Percentiles rank a stretch among this genome's conserved stretches.
phyloP scores from a whole-genome alignment of 1,140 invertebrate genomes.

The Diploscapter pachys region DNA sequence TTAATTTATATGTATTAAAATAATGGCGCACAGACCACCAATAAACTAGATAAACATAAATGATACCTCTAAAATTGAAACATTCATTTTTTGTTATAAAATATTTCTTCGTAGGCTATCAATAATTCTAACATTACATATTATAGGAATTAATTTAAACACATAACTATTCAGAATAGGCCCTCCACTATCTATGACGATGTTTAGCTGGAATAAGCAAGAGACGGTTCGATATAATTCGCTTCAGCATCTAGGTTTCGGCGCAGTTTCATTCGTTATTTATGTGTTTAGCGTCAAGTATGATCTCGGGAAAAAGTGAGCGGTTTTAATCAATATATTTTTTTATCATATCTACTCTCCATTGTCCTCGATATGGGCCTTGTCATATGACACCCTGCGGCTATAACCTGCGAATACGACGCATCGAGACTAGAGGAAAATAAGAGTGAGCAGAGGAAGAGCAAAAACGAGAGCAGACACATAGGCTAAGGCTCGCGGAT shows the following conservation, averaged over 20 bases:
- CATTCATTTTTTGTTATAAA: background rate
- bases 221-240: constrained; percentile 23
- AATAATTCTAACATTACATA: no score
- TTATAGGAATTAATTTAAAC: background rate
- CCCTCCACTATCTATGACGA: constrained; percentile 23
- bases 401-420: no score
- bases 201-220: constrained; percentile 25
- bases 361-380: background rate
- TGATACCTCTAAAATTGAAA: background rate
- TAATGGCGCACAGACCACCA: background rate
- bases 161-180: constrained; percentile 21
- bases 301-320: constrained; percentile 26
- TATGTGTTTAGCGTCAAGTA: constrained; percentile 16
- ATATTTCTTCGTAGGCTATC: background rate
- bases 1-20: constrained; percentile 1
- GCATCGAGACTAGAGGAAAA: background rate
- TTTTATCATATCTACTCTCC: background rate
- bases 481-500: no score
- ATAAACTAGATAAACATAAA: background rate
- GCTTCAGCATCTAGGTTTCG: constrained; percentile 16
- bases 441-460: background rate
- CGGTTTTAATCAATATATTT: background rate
- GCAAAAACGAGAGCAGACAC: no score
- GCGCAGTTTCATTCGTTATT: constrained; percentile 14
- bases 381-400: background rate